Percentiles rank a stretch among this genome's conserved stretches.
These are phyloP conservation scores for Erpetoichthys calabaricus DNA, from an alignment of 2,797 vertebrate genomes.

Conservation along the genomic window DNA sequence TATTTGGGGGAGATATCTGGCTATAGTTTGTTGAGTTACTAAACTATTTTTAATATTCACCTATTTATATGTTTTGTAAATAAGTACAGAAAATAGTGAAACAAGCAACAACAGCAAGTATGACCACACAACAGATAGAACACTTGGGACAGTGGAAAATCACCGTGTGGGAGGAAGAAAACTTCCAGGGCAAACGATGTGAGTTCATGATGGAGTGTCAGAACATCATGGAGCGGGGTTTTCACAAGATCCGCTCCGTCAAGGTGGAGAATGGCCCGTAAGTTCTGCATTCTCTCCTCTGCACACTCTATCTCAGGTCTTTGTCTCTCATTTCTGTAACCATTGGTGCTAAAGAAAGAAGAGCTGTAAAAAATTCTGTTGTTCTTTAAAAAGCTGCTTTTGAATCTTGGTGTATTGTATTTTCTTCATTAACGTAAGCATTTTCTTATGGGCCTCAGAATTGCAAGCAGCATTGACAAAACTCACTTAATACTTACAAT, in stretches of 20 bases:
- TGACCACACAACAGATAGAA: slow-evolving; percentile 75
- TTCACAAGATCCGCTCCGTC: slow-evolving; percentile 88
- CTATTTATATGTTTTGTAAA: no score
- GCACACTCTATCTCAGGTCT: neutral
- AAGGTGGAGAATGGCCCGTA: slow-evolving; percentile 90
- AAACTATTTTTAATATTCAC: no score
- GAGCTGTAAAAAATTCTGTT: no score
- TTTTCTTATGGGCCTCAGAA: no score
- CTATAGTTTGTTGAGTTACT: no score
- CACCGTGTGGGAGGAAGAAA: slow-evolving; percentile 88
- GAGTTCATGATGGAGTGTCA: slow-evolving; percentile 84
- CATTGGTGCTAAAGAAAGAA: slow-evolving; percentile 1
- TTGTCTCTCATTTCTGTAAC: neutral
- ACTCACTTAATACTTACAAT: no score
- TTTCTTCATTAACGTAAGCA: no score
- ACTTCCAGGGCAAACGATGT: slow-evolving; percentile 89
- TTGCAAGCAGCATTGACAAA: no score
- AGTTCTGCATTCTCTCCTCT: slow-evolving; percentile 39
- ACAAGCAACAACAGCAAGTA: slow-evolving; percentile 30
- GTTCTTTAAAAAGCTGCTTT: no score
- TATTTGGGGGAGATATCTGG: no score
- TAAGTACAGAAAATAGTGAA: no score
- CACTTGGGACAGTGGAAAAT: slow-evolving; percentile 78
- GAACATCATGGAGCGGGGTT: slow-evolving; percentile 81
- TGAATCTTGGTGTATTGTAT: no score